Conservation (phyloP, 2,888 invertebrate species). For the Xylota sylvarum region DNA sequence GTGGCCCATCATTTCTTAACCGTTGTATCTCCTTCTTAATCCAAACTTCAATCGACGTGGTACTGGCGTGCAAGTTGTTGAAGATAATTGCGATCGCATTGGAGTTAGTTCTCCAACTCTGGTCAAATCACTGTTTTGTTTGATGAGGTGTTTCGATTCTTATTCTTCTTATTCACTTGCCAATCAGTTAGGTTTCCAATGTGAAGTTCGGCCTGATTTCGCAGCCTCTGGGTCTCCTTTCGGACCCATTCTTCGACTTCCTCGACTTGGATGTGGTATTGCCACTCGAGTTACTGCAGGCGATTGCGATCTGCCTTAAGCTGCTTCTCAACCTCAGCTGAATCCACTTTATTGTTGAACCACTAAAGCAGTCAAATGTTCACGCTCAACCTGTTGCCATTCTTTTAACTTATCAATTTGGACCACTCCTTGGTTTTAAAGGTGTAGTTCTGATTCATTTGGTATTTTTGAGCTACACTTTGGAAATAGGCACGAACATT, state of each 20-base stretch:
- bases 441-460: slow-evolving; percentile 82
- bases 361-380: slow-evolving; percentile 80
- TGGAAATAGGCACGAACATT: slow-evolving; percentile 82
- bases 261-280: slow-evolving; percentile 81
- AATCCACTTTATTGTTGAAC: slow-evolving; percentile 80
- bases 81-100: slow-evolving; percentile 80
- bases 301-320: slow-evolving; percentile 82
- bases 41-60: slow-evolving; percentile 82
- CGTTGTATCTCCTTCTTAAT: slow-evolving; percentile 82
- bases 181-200: slow-evolving; percentile 81
- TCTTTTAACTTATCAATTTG: slow-evolving; percentile 82
- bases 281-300: slow-evolving; percentile 81
- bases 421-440: slow-evolving; percentile 82
- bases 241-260: slow-evolving; percentile 83
- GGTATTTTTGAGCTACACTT: slow-evolving; percentile 82
- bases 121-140: slow-evolving; percentile 81
- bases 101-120: slow-evolving; percentile 81
- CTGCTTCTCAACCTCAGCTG: slow-evolving; percentile 81
- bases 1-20: slow-evolving; percentile 81
- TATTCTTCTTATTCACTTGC: slow-evolving; percentile 81
- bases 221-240: slow-evolving; percentile 81
- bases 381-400: slow-evolving; percentile 83
- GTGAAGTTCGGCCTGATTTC: slow-evolving; percentile 79
- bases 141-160: slow-evolving; percentile 81
- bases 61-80: slow-evolving; percentile 81